These are phyloP conservation scores for Sorex maritimensis DNA, from an alignment of 2,797 vertebrate species.

Conservation along the genomic window DNA sequence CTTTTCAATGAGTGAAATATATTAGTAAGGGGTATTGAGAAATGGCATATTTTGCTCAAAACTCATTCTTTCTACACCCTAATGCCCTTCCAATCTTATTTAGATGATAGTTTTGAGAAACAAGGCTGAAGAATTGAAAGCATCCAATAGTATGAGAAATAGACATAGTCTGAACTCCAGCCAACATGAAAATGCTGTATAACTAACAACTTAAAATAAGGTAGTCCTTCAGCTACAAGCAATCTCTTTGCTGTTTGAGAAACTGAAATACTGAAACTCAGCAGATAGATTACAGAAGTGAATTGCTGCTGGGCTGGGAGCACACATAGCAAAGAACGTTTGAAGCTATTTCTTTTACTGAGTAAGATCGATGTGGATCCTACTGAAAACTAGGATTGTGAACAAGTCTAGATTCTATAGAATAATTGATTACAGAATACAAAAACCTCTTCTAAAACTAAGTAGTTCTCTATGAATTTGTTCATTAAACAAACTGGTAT, in stretches of 20 bases:
- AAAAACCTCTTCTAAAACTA: neutral
- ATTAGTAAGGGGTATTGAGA: constrained; percentile 8
- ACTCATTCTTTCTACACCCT: neutral
- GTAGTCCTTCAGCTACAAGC: constrained; percentile 23
- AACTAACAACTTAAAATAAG: constrained; percentile 45
- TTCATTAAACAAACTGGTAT: constrained; percentile 47
- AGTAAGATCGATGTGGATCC: constrained; percentile 5
- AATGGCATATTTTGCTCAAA: constrained; percentile 35
- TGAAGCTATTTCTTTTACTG: constrained; percentile 41
- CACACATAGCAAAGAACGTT: neutral
- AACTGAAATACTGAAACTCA: constrained; percentile 53
- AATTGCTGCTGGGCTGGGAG: neutral
- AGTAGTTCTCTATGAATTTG: constrained; percentile 7
- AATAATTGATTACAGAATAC: constrained; percentile 37
- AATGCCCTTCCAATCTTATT: neutral
- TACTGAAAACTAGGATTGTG: constrained; percentile 52
- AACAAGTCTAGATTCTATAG: constrained; percentile 42
- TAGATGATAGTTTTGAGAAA: constrained; percentile 41
- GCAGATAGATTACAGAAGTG: constrained; percentile 54
- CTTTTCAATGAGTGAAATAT: constrained; percentile 39
- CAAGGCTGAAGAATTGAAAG: constrained; percentile 48
- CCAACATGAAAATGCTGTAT: constrained; percentile 39
- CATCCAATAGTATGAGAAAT: constrained; percentile 31
- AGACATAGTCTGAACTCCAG: constrained; percentile 34
- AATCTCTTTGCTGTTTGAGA: constrained; percentile 51